Percentiles rank a stretch among this genome's conserved stretches.
These are phyloP conservation scores for Brienomyrus brachyistius DNA, from an alignment of 2,113 vertebrate species.

Conservation along the genomic window DNA sequence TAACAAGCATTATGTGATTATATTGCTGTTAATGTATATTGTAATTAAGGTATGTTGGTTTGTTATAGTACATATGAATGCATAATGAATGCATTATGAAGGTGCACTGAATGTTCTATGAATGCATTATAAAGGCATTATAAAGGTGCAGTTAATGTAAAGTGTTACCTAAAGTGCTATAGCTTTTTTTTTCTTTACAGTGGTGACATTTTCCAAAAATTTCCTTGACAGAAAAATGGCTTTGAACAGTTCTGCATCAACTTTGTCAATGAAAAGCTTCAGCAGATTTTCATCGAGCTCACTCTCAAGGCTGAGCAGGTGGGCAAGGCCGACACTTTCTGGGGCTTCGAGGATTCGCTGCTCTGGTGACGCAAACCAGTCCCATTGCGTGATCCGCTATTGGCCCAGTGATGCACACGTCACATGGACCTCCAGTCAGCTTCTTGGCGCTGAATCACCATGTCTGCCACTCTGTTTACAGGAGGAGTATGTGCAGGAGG, in stretches of 20 bases:
- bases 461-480: constrained; percentile 29
- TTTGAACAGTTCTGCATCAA: constrained; percentile 78
- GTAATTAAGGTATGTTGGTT: not conserved
- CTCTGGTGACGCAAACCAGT: not conserved
- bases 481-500: constrained; percentile 76
- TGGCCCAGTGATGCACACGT: not conserved
- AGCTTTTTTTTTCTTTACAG: not conserved
- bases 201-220: not conserved
- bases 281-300: constrained; percentile 76
- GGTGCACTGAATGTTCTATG: not conserved
- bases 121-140: not conserved
- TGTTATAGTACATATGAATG: not conserved
- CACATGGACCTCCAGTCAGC: not conserved
- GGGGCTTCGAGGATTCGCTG: not conserved
- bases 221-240: constrained; percentile 60
- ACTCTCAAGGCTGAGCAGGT: constrained; percentile 77
- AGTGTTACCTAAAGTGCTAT: not conserved
- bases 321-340: not conserved
- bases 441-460: not conserved
- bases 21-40: not conserved
- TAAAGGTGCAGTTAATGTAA: not conserved
- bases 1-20: not conserved
- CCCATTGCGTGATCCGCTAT: not conserved
- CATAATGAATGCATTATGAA: not conserved
- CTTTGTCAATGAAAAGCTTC: constrained; percentile 76